Conservation (phyloP, 2,797 vertebrate genomes). For the Sebastes miniatus region DNA sequence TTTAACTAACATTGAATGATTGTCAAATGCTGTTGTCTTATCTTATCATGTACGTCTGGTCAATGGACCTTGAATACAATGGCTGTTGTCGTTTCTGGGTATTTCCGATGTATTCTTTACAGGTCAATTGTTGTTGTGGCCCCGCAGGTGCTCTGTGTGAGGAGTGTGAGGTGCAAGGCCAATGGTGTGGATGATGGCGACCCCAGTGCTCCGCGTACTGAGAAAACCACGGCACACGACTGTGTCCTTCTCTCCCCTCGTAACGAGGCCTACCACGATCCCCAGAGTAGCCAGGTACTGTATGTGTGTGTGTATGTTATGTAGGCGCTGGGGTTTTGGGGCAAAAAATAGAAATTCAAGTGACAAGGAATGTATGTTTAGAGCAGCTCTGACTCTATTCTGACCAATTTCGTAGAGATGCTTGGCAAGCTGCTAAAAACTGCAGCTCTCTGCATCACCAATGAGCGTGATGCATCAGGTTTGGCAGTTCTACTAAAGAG, state of each 20-base stretch:
- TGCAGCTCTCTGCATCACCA: background rate
- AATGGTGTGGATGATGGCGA: conserved; percentile 85
- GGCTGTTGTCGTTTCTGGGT: background rate
- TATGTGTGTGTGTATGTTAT: background rate
- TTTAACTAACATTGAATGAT: background rate
- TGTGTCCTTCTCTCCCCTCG: conserved; percentile 76
- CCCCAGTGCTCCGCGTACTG: conserved; percentile 80
- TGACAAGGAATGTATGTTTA: background rate
- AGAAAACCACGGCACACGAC: conserved; percentile 87
- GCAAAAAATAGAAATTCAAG: background rate
- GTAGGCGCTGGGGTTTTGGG: background rate
- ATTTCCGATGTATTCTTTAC: background rate
- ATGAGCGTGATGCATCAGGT: background rate
- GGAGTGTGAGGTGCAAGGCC: conserved; percentile 66
- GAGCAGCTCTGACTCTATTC: background rate
- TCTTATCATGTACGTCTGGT: background rate
- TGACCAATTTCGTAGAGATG: background rate
- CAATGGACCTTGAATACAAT: background rate
- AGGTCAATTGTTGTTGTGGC: background rate
- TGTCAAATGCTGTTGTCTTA: background rate
- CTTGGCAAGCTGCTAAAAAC: background rate
- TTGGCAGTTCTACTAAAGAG: background rate
- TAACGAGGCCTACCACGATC: conserved; percentile 56
- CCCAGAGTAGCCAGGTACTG: conserved; percentile 69
- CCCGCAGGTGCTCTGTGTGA: conserved; percentile 68